Evolutionary conservation across 2,888 invertebrate species (phyloP).

Genomic region (Tipula vernalis): DNA sequence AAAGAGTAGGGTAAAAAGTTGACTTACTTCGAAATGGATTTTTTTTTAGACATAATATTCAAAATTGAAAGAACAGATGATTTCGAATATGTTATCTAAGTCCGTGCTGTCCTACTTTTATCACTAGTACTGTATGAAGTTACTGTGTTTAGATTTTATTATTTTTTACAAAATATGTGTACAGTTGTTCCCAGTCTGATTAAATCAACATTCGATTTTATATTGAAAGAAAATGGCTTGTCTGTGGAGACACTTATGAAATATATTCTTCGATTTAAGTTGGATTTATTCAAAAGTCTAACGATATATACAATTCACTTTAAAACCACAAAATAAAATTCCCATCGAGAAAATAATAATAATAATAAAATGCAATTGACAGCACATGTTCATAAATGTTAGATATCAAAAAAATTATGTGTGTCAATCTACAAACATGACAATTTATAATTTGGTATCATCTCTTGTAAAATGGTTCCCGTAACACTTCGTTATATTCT

Average conservation of each 20-base stretch:
- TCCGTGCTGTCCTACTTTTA: not conserved
- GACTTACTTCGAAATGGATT: not conserved
- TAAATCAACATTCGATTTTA: too few relatives aligned
- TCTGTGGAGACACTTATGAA: too few relatives aligned
- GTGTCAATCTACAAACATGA: not conserved
- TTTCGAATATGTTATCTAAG: not conserved
- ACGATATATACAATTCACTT: not conserved
- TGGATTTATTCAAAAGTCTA: not conserved
- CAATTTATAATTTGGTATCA: not conserved
- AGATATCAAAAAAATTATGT: not conserved
- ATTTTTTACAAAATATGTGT: too few relatives aligned
- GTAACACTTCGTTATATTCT: not conserved
- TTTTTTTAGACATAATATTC: not conserved
- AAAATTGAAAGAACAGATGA: not conserved
- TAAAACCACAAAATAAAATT: not conserved
- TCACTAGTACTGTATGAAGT: not conserved
- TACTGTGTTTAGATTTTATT: not conserved
- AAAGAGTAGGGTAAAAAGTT: not conserved
- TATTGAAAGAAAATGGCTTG: too few relatives aligned
- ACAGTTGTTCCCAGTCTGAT: too few relatives aligned
- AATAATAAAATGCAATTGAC: not conserved
- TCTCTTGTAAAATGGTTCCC: not conserved
- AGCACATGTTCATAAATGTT: not conserved
- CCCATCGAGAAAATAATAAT: not conserved
- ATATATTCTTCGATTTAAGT: too few relatives aligned